These are phyloP conservation scores for Anhinga anhinga DNA, from an alignment of 2,113 vertebrate genomes.

Conservation along the genomic window DNA sequence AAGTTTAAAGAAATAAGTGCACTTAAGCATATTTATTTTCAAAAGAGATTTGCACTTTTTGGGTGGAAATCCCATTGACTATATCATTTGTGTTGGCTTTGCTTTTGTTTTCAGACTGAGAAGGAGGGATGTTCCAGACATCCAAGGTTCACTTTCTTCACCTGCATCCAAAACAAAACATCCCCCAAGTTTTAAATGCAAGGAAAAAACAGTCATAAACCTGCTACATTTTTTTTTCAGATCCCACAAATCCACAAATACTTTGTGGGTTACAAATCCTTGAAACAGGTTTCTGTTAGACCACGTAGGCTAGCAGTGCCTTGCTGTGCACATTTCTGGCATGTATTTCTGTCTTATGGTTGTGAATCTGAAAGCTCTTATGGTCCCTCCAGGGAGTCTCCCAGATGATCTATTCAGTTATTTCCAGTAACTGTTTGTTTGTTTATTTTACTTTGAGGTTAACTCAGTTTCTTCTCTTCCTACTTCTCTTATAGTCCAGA, in stretches of 20 bases:
- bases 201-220: background rate
- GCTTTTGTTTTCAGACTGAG: background rate
- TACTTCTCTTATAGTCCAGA: background rate
- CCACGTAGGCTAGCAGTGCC: background rate
- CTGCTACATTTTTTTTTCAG: background rate
- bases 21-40: background rate
- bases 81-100: background rate
- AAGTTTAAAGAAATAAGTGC: background rate
- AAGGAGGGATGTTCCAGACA: background rate
- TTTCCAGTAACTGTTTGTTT: background rate
- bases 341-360: rapidly evolving
- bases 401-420: background rate
- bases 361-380: background rate
- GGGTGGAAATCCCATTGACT: background rate
- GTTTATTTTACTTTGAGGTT: background rate
- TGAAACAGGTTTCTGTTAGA: background rate
- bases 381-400: background rate
- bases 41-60: background rate
- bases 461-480: background rate
- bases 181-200: background rate
- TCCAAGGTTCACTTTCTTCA: background rate
- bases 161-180: background rate
- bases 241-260: background rate
- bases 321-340: background rate
- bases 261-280: background rate